phyloP scores from a whole-genome alignment of 2,888 invertebrate genomes.

The Acleris literana region DNA sequence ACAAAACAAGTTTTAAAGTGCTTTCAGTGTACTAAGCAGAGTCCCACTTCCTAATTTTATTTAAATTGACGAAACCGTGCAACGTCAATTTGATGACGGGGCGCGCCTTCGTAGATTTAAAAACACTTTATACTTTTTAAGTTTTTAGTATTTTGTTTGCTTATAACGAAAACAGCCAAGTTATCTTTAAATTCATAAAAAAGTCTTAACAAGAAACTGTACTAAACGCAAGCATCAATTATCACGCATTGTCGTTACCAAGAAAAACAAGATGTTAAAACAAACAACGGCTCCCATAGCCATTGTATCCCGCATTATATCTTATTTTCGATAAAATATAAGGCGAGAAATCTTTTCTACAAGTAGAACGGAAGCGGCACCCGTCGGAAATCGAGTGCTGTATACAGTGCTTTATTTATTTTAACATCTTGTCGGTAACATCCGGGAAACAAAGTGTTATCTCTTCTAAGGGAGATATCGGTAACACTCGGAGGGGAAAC shows the following conservation, averaged over 20 bases:
- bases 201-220: too few species aligned
- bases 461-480: constrained; percentile 23
- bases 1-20: too few species aligned
- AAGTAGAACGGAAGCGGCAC: constrained; percentile 64
- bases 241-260: not conserved
- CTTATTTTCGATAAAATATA: constrained; percentile 57
- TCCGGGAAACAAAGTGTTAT: constrained; percentile 61
- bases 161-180: too few species aligned
- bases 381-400: constrained; percentile 74
- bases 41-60: too few species aligned
- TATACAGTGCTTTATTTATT: constrained; percentile 69
- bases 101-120: too few species aligned
- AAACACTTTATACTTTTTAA: too few species aligned
- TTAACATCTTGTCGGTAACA: constrained; percentile 73
- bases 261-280: constrained; percentile 23
- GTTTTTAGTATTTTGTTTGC: too few species aligned
- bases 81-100: too few species aligned
- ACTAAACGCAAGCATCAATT: not conserved
- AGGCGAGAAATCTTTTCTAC: constrained; percentile 58
- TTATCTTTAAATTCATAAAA: too few species aligned
- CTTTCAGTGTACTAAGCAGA: too few species aligned
- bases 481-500: constrained; percentile 21
- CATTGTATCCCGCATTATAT: constrained; percentile 51
- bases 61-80: too few species aligned
- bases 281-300: constrained; percentile 27